phyloP scores from a whole-genome alignment of 2,113 vertebrate species.

The Thamnaconus septentrionalis region DNA sequence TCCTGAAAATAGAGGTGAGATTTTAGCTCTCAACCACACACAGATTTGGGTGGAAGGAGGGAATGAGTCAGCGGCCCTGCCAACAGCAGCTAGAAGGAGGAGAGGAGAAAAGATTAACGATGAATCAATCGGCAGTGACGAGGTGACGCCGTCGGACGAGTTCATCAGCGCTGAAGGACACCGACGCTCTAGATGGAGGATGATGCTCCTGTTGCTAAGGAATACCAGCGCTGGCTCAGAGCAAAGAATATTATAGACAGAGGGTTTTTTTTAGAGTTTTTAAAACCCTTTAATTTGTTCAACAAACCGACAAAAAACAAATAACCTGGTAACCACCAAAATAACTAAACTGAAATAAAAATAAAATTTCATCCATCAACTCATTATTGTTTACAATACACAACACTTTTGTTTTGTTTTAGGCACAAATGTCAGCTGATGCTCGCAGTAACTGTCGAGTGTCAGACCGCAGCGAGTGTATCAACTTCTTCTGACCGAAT shows the following conservation, averaged over 20 bases:
- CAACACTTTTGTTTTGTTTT: no score
- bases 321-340: no score
- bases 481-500: no score
- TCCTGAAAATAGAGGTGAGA: conserved; percentile 68
- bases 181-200: conserved; percentile 41
- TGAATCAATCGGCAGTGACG: conserved; percentile 53
- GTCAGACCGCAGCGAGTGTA: no score
- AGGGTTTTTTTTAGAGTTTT: no score
- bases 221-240: conserved; percentile 27
- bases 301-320: no score
- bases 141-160: conserved; percentile 28
- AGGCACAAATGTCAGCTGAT: no score
- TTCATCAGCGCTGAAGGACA: conserved; percentile 51
- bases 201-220: conserved; percentile 67
- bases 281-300: no score
- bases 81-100: conserved; percentile 44
- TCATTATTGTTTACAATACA: no score
- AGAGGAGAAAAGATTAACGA: conserved; percentile 54
- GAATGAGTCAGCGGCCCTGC: conserved; percentile 66
- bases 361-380: no score
- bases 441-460: no score
- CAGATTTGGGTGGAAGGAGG: conserved; percentile 54
- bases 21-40: conserved; percentile 63
- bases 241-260: not conserved
- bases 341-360: no score